These are phyloP conservation scores for Tringa solitaria DNA, from an alignment of 2,113 vertebrate species.

Conservation along the genomic window DNA sequence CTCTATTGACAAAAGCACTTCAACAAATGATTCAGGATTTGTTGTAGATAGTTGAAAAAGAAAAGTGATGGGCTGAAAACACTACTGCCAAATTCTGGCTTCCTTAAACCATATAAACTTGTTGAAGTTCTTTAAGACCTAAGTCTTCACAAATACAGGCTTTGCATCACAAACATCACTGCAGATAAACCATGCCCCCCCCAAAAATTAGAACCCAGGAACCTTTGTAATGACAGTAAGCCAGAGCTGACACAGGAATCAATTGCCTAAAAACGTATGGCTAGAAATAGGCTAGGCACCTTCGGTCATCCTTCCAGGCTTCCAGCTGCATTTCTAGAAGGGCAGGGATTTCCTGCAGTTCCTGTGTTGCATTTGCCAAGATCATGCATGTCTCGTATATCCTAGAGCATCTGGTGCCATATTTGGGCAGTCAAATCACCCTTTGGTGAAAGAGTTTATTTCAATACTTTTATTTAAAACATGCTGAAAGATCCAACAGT, in stretches of 20 bases:
- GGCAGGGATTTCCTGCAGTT: neutral
- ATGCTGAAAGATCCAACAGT: neutral
- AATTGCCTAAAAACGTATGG: neutral
- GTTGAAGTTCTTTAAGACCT: neutral
- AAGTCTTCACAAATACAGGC: neutral
- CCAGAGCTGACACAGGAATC: neutral
- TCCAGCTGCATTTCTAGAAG: neutral
- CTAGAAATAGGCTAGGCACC: neutral
- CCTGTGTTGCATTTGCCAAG: neutral
- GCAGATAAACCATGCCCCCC: neutral
- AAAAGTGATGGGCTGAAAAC: neutral
- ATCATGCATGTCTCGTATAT: neutral
- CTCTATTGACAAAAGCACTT: neutral
- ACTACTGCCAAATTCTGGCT: neutral
- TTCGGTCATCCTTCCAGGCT: neutral
- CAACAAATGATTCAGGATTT: neutral
- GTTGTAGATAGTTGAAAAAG: neutral
- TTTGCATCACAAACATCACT: neutral
- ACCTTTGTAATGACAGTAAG: neutral
- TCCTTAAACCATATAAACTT: neutral
- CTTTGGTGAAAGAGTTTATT: neutral
- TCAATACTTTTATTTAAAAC: neutral
- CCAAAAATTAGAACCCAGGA: neutral
- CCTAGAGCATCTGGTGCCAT: neutral
- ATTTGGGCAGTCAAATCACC: neutral